Conservation (phyloP, 2,888 invertebrate genomes). For the Minunthozetes semirufus region DNA sequence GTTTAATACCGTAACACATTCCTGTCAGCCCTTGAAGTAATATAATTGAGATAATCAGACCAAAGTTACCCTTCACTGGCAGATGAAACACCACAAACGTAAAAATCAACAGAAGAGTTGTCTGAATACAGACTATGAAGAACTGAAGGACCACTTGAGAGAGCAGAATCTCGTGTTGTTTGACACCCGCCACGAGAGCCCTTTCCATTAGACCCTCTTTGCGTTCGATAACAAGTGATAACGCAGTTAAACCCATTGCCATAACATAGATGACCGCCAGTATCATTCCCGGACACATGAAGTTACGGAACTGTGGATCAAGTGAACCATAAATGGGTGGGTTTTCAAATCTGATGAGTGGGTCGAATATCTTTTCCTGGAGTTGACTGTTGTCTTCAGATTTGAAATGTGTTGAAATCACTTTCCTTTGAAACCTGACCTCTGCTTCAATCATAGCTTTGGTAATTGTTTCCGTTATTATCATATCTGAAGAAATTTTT, state of each 20-base stretch:
- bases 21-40: slow-evolving; percentile 85
- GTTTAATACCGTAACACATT: slow-evolving; percentile 73
- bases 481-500: neutral
- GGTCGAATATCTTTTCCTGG: neutral
- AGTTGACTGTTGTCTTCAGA: neutral
- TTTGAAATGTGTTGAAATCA: neutral
- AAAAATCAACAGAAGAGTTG: slow-evolving; percentile 79
- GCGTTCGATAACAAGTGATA: slow-evolving; percentile 78
- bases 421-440: neutral
- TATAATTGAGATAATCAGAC: slow-evolving; percentile 73
- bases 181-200: slow-evolving; percentile 87
- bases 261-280: slow-evolving; percentile 77
- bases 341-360: slow-evolving; percentile 18
- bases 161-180: slow-evolving; percentile 81
- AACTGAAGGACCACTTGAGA: slow-evolving; percentile 91
- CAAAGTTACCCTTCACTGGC: slow-evolving; percentile 77
- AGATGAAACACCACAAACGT: slow-evolving; percentile 67
- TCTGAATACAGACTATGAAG: slow-evolving; percentile 85
- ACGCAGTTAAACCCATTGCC: slow-evolving; percentile 88
- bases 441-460: neutral
- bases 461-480: neutral
- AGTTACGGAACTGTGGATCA: slow-evolving; percentile 69
- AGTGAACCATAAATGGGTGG: slow-evolving; percentile 44
- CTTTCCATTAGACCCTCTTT: slow-evolving; percentile 83
- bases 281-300: neutral